Evolutionary conservation across 2,797 vertebrate species (phyloP).

Genomic region (Cossypha niveicapilla): DNA sequence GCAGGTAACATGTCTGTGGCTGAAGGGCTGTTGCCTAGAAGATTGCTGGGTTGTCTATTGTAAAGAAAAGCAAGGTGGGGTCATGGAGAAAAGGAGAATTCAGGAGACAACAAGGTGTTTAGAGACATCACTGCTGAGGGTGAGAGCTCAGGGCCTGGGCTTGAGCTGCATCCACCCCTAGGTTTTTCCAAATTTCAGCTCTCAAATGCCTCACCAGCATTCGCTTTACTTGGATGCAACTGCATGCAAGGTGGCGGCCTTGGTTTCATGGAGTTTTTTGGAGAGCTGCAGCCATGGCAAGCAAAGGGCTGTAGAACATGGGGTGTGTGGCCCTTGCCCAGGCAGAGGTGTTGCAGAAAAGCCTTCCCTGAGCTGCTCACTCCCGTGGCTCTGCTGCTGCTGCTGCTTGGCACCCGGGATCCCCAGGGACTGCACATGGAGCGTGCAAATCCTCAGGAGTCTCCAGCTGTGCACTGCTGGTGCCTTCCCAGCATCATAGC

Average conservation of each 20-base stretch:
- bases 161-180: neutral
- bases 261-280: neutral
- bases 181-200: neutral
- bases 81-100: neutral
- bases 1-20: neutral
- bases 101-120: neutral
- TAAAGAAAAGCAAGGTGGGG: neutral
- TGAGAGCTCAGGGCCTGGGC: neutral
- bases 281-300: neutral
- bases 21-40: neutral
- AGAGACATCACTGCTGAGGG: neutral
- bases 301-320: neutral
- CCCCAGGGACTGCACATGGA: fast-evolving
- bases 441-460: neutral
- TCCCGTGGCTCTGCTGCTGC: neutral
- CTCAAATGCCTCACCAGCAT: neutral
- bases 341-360: neutral
- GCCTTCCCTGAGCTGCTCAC: fast-evolving
- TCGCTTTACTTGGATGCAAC: neutral
- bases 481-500: neutral
- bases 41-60: neutral
- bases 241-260: fast-evolving
- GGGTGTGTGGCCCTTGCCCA: fast-evolving
- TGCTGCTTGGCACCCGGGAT: neutral
- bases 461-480: fast-evolving